phyloP scores from a whole-genome alignment of 2,888 invertebrate genomes.

The Phoronis australis region DNA sequence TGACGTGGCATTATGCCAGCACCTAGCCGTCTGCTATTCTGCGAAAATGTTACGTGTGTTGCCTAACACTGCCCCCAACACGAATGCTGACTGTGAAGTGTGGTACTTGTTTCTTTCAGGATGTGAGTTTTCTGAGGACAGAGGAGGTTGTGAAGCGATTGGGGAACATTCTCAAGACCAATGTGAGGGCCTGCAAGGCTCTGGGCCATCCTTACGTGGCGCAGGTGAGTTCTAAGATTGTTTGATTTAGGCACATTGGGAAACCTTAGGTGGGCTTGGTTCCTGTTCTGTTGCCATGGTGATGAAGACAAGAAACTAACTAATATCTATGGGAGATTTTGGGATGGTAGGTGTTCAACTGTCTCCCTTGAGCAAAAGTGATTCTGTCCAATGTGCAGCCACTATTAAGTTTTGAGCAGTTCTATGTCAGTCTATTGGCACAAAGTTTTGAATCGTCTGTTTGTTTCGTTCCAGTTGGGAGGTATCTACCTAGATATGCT shows the following conservation, averaged over 20 bases:
- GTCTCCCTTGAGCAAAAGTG: no score
- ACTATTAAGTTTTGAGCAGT: no score
- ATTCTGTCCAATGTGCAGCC: no score
- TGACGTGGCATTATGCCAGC: no score
- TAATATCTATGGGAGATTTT: no score
- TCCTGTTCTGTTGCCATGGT: neutral
- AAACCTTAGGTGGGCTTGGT: neutral
- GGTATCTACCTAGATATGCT: conserved; percentile 98
- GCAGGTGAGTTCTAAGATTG: conserved; percentile 59
- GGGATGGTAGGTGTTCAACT: no score
- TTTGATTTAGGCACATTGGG: neutral
- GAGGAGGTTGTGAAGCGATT: conserved; percentile 95
- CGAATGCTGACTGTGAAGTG: neutral
- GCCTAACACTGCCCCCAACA: neutral
- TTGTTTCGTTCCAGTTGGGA: conserved; percentile 77
- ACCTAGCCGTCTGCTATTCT: no score
- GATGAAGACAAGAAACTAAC: no score
- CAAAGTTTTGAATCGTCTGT: no score
- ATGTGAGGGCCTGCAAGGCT: conserved; percentile 97
- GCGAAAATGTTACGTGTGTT: no score
- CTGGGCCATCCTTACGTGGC: conserved; percentile 93
- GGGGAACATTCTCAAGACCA: conserved; percentile 96
- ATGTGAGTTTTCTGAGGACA: conserved; percentile 93
- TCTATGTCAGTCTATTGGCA: no score
- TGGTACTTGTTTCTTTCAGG: conserved; percentile 54